Evolutionary conservation across 2,113 vertebrate species (phyloP), one percentile per base, ranked within the genome.

Genomic region (Ivindomyrus marchei): DNA sequence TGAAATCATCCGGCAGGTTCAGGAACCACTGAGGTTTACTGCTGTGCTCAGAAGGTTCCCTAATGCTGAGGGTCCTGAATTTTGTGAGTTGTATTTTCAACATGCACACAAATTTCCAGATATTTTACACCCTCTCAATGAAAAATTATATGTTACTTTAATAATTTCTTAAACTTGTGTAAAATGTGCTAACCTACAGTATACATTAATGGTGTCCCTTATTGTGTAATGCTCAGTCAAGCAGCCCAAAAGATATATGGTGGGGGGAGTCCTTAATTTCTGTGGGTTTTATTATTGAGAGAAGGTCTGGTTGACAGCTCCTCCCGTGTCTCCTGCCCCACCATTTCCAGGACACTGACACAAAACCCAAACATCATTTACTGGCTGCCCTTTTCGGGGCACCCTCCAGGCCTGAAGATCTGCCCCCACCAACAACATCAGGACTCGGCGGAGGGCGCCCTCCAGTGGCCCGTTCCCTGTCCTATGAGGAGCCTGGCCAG

Each of bases 331-430:
- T 90, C 42, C 24, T 87, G n/a, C 77, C 8, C 90, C 91, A 56
- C 93, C 88, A 88, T 45, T 89, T 58, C 0, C 94, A 99, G 98
- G 95, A 93, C 2, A 83, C 27, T 66, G 96, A 97, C 3, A 62
- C 92, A 5, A 95, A 97, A 77, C 95, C 95, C 13, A 97, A 96
- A 36, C 93, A 96, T 91, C 90, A 99, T 87, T 97, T 97, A 53
- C 89, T 98, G 92, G 97, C 94, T 0, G 94, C 96, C 0, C 95
- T 99, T 45, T 99, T 99, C 91, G 97, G 97, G 47, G 96, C 96
- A 31, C 95, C 95, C 45, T 94, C 95, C 90, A 95, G 94, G 91
- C 46, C 85, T 0, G 92, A 91, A 47, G 92, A 93, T 0, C 92
- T 95, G 11, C 87, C 90, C 21, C 45, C 92, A 0, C 89, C 0